Evolutionary conservation across 1,140 invertebrate genomes (phyloP), one percentile per base, ranked within the genome.

Genomic region (Myzus persicae): DNA sequence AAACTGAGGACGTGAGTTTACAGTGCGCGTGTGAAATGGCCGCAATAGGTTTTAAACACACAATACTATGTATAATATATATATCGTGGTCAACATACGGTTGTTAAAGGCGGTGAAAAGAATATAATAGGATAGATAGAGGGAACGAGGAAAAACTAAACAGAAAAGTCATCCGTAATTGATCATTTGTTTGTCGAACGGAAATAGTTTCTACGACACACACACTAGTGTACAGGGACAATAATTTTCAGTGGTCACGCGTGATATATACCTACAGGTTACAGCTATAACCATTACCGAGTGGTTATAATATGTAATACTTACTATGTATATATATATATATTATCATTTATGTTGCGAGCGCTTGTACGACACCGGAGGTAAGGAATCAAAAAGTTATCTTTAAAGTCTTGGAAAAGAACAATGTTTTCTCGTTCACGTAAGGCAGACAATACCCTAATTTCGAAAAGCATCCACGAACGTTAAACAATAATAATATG

Each of bases 301-400:
- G 14, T 4, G 11, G 31, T 31, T 18, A n/a, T n/a, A n/a, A n/a
- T n/a, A n/a, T 76, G n/a, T 76, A 76, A 76, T 76, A 76, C 14
- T 4, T n/a, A 67, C 0, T 84, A 42, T 40, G 26, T 26, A 11
- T 3, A 22, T 82, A 40, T 38, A 36, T 84, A 24, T 20, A 38
- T 82, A 67, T n/a, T 26, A n/a, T 14, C 18, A n/a, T n/a, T n/a
- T 14, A 67, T 67, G 11, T 67, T 14, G 31, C 14, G 31, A 2
- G 82, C 31, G 31, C 31, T 0, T 48, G 24, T 51, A 11, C 22
- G 42, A 44, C 26, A 11, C 46, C 46, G 9, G 36, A 89, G 36
- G 48, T 89, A 54, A 54, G 36, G 36, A 89, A 89, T 89, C 88
- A 89, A 89, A 89, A 89, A 89, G 48, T 89, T 89, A 89, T 54